A percentile compares a stretch with the other conserved stretches of the same genome.
Evolutionary conservation across 2,888 invertebrate species (phyloP).

Genomic region (Sesia bembeciformis): DNA sequence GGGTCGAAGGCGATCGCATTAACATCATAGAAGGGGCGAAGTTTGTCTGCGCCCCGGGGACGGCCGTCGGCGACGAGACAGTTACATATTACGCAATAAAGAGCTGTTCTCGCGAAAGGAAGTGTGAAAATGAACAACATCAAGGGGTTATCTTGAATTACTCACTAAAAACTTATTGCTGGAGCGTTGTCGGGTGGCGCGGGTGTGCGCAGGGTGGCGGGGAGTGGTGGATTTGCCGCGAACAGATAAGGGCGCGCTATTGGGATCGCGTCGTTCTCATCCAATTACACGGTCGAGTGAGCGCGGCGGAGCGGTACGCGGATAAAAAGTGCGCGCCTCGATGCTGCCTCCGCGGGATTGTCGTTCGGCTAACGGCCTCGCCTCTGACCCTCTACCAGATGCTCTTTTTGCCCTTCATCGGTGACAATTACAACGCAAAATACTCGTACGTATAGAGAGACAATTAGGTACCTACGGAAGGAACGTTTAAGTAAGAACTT

Average conservation of each 20-base stretch:
- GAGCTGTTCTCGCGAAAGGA: constrained; percentile 75
- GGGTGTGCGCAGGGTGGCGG: constrained; percentile 23
- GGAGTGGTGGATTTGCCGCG: constrained; percentile 62
- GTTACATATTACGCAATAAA: constrained; percentile 74
- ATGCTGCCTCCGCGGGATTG: constrained; percentile 67
- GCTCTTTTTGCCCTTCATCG: neutral
- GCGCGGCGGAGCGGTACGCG: constrained; percentile 52
- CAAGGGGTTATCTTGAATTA: constrained; percentile 75
- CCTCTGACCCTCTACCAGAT: constrained; percentile 30
- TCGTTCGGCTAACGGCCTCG: constrained; percentile 65
- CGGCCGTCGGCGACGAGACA: constrained; percentile 66
- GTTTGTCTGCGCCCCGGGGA: constrained; percentile 63
- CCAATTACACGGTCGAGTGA: constrained; percentile 74
- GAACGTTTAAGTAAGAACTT: no score
- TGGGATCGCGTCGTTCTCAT: constrained; percentile 74
- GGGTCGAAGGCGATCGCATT: constrained; percentile 69
- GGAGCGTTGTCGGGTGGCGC: constrained; percentile 34
- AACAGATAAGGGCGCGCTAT: constrained; percentile 74
- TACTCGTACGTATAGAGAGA: no score
- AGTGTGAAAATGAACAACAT: constrained; percentile 75
- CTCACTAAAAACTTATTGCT: constrained; percentile 74
- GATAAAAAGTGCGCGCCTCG: constrained; percentile 62
- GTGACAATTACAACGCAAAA: neutral
- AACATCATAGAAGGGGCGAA: constrained; percentile 71
- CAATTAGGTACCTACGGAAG: no score